phyloP scores from a whole-genome alignment of 1,140 invertebrate species.

The Planococcus citri region DNA sequence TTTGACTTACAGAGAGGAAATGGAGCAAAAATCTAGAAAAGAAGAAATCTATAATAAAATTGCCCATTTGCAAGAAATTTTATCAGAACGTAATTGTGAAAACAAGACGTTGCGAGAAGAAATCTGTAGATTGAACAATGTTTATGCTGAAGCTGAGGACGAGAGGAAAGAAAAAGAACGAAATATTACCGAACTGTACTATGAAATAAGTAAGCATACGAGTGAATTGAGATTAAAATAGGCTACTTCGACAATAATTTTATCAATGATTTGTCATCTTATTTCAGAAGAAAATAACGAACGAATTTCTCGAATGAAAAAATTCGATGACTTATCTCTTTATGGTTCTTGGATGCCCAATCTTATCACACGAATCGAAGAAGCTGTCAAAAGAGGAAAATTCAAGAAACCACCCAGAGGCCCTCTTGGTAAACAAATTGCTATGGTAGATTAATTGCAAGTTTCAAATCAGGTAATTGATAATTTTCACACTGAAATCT shows the following conservation, averaged over 20 bases:
- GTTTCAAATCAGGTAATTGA: conserved; percentile 16
- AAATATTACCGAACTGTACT: not conserved
- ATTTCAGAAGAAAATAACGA: not conserved
- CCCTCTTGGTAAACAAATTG: conserved; percentile 52
- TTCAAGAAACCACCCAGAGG: conserved; percentile 58
- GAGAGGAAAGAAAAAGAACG: not conserved
- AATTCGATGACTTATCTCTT: conserved; percentile 28
- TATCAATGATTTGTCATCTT: too few species aligned
- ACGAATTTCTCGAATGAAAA: not conserved
- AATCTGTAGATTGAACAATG: not conserved
- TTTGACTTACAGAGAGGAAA: not conserved
- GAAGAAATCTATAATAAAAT: not conserved
- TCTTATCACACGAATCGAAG: conserved; percentile 43
- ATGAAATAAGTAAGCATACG: not conserved
- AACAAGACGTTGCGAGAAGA: not conserved
- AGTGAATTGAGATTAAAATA: not conserved
- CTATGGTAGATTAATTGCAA: not conserved
- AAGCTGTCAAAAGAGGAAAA: conserved; percentile 37
- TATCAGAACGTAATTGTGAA: not conserved
- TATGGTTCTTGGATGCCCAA: conserved; percentile 47
- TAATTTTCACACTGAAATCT: conserved; percentile 7
- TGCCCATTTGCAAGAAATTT: not conserved
- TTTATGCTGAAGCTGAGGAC: not conserved
- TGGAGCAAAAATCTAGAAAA: not conserved
- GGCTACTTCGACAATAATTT: too few species aligned